phyloP scores from a whole-genome alignment of 2,888 invertebrate genomes.

The Acanthosoma haemorrhoidale region DNA sequence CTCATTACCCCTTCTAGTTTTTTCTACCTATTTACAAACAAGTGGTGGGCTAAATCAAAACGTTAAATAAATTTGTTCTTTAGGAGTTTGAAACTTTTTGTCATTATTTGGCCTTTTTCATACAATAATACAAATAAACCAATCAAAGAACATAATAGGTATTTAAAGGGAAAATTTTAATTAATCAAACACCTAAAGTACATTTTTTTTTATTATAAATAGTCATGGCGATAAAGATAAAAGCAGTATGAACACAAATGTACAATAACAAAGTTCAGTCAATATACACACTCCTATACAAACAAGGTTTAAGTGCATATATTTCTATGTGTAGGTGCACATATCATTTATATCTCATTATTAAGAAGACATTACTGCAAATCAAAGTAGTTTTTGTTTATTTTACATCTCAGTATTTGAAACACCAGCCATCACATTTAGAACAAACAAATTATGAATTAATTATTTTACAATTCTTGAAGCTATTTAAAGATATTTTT shows the following conservation, averaged over 20 bases:
- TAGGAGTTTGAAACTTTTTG: background rate
- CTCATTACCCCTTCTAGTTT: background rate
- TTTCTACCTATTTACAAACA: background rate
- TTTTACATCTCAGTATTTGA: too few species aligned
- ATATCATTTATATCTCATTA: background rate
- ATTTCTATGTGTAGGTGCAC: constrained; percentile 20
- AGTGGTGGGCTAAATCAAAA: constrained; percentile 12
- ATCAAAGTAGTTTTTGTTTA: too few species aligned
- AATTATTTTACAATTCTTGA: too few species aligned
- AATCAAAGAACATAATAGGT: background rate
- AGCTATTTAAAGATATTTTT: too few species aligned
- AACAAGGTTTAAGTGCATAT: constrained; percentile 7
- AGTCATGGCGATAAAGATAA: constrained; percentile 23
- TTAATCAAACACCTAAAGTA: constrained; percentile 15
- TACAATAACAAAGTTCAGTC: constrained; percentile 25
- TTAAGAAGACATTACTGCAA: background rate
- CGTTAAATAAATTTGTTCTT: constrained; percentile 1
- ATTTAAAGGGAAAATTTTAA: background rate
- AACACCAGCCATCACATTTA: too few species aligned
- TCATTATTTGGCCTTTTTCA: background rate
- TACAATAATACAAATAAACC: background rate
- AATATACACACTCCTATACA: constrained; percentile 29
- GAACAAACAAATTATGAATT: too few species aligned
- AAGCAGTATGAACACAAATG: constrained; percentile 30
- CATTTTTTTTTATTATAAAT: constrained; percentile 26